A percentile compares a stretch with the other conserved stretches of the same genome.
These are phyloP conservation scores for Xiphydria camelus DNA, from an alignment of 2,888 invertebrate genomes.

Conservation along the genomic window DNA sequence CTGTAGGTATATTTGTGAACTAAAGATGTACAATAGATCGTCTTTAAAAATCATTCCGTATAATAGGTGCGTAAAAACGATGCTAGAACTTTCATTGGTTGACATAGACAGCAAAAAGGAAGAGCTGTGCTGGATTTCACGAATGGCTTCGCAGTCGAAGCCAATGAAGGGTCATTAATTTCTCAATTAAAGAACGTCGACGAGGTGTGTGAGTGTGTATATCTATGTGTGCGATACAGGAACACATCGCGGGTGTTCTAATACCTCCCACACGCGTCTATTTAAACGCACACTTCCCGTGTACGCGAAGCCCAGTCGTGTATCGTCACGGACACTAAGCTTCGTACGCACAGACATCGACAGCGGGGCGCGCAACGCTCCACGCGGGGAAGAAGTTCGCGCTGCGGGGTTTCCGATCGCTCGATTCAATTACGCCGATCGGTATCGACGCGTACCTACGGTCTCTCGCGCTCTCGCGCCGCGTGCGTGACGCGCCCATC, in stretches of 20 bases:
- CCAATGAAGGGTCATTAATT: conserved; percentile 40
- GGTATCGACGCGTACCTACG: conserved; percentile 42
- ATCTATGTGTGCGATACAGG: too few species aligned
- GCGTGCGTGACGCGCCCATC: conserved; percentile 15
- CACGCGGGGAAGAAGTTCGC: conserved; percentile 6
- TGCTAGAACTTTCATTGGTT: too few species aligned
- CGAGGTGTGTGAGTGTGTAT: conserved; percentile 24
- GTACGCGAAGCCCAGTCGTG: conserved; percentile 3
- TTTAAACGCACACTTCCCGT: conserved; percentile 15
- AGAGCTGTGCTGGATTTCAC: too few species aligned
- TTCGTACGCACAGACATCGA: too few species aligned
- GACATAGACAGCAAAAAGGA: too few species aligned
- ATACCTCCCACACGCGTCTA: conserved; percentile 10
- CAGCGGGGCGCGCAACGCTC: too few species aligned
- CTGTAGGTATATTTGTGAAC: too few species aligned
- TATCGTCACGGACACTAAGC: conserved; percentile 7
- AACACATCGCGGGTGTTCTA: conserved; percentile 36
- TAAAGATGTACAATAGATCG: too few species aligned
- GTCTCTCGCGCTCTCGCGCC: conserved; percentile 24
- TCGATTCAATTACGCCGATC: conserved; percentile 54
- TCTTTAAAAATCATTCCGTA: too few species aligned
- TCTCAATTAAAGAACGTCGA: conserved; percentile 38
- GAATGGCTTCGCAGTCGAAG: conserved; percentile 18
- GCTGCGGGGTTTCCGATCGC: conserved; percentile 40
- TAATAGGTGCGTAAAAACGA: too few species aligned